These are phyloP conservation scores for Dromaius novaehollandiae DNA, from an alignment of 2,113 vertebrate genomes.

Conservation along the genomic window DNA sequence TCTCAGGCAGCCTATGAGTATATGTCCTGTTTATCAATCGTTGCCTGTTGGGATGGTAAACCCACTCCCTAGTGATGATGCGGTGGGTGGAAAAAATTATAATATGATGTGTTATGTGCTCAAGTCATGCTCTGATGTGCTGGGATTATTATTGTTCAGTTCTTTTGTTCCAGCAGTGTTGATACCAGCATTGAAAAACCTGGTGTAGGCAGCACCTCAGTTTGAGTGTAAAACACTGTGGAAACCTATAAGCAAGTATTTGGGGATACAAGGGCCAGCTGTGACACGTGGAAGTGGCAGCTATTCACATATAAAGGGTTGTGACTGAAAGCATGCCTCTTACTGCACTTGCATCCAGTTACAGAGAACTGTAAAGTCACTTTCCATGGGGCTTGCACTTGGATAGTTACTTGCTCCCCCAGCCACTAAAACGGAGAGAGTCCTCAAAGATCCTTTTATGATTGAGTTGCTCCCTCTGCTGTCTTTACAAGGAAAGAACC, in stretches of 20 bases:
- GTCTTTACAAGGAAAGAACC: not conserved
- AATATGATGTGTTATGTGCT: rapidly evolving
- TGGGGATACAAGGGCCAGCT: not conserved
- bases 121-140: not conserved
- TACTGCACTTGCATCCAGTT: not conserved
- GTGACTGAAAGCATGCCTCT: too few relatives aligned
- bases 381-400: not conserved
- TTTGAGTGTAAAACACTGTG: not conserved
- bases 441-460: not conserved
- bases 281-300: not conserved
- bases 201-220: not conserved
- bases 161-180: not conserved
- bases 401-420: not conserved
- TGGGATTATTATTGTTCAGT: not conserved
- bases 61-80: not conserved
- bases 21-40: not conserved
- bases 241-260: not conserved
- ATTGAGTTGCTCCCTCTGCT: not conserved
- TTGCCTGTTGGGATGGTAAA: not conserved
- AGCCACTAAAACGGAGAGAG: rapidly evolving
- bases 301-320: too few relatives aligned
- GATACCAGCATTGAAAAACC: not conserved
- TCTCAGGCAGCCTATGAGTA: not conserved
- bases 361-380: not conserved
- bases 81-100: not conserved